Conservation (phyloP, 2,888 invertebrate species). For the Onthophagus sagittarius region DNA sequence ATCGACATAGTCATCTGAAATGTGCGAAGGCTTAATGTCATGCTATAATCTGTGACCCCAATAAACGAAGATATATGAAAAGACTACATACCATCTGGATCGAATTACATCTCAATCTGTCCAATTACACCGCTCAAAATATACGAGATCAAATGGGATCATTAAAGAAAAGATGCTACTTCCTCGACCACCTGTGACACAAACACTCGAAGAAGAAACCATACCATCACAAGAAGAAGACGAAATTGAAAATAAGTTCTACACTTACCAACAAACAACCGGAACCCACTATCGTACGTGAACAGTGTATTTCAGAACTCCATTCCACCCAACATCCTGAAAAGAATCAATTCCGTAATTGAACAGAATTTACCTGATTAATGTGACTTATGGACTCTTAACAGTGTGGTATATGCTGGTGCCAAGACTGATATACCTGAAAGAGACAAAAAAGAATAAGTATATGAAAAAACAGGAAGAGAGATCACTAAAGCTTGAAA, state of each 20-base stretch:
- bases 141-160: constrained; percentile 2
- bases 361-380: not conserved
- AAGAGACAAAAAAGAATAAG: constrained; percentile 1
- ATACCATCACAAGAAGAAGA: not conserved
- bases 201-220: not conserved
- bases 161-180: constrained; percentile 4
- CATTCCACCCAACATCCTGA: constrained; percentile 3
- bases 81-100: not conserved
- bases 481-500: not conserved
- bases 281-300: not conserved
- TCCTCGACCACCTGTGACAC: not conserved
- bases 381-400: not conserved
- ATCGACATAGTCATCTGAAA: not conserved
- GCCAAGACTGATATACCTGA: not conserved
- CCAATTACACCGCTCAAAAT: not conserved
- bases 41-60: constrained; percentile 9
- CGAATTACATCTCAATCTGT: not conserved
- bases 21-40: not conserved
- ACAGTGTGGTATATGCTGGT: constrained; percentile 3
- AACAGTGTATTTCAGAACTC: not conserved
- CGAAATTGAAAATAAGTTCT: not conserved
- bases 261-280: not conserved
- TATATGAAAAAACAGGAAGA: not conserved
- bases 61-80: constrained; percentile 7
- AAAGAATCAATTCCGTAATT: not conserved